Evolutionary conservation across 2,113 vertebrate genomes (phyloP).

Genomic region (human (Homo sapiens)): DNA sequence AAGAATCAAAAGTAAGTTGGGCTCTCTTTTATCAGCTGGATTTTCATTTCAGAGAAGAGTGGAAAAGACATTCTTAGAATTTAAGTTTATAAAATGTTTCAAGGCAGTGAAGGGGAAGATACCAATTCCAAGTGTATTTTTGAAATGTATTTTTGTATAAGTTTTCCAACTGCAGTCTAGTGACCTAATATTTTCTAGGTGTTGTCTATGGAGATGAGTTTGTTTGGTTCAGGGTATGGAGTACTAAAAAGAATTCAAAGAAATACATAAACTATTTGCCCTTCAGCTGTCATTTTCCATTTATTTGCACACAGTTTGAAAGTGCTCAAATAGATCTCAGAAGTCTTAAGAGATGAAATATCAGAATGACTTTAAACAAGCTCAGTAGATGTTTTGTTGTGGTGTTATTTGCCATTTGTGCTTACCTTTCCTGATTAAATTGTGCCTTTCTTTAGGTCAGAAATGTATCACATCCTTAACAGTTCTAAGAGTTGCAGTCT

Average conservation of each 20-base stretch:
- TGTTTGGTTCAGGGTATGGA: neutral
- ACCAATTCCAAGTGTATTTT: neutral
- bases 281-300: neutral
- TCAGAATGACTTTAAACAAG: constrained; percentile 36
- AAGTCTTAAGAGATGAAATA: constrained; percentile 15
- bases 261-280: neutral
- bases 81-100: neutral
- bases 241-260: constrained; percentile 19
- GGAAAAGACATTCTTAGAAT: neutral
- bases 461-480: neutral
- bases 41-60: constrained; percentile 46
- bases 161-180: neutral
- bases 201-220: neutral
- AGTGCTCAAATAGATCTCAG: constrained; percentile 13
- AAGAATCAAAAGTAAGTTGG: neutral
- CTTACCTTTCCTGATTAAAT: constrained; percentile 20
- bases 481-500: neutral
- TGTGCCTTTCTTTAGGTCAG: constrained; percentile 4
- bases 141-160: constrained; percentile 33
- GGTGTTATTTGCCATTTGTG: neutral
- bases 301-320: constrained; percentile 39
- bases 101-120: neutral
- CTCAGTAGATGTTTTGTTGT: constrained; percentile 9
- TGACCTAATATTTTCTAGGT: constrained; percentile 4
- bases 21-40: neutral